phyloP scores from a whole-genome alignment of 2,797 vertebrate species.

The Pseudochaenichthys georgianus region DNA sequence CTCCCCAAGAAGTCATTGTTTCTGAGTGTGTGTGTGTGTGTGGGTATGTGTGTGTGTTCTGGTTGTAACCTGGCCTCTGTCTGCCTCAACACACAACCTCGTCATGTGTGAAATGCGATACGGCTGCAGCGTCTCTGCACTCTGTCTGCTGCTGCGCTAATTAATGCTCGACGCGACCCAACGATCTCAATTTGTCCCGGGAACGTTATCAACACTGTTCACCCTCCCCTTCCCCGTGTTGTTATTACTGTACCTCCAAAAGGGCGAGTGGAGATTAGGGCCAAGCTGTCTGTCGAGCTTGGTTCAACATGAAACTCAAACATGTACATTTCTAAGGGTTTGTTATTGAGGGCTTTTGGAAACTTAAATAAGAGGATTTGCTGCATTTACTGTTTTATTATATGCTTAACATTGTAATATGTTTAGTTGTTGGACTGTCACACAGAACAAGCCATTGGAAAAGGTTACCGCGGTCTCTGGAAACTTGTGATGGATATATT shows the following conservation, averaged over 20 bases:
- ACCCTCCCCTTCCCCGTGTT: constrained; percentile 14
- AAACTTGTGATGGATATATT: too few species aligned
- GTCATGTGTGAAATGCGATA: constrained; percentile 74
- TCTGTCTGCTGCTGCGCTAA: constrained; percentile 70
- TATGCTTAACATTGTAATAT: background rate
- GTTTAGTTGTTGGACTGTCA: background rate
- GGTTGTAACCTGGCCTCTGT: constrained; percentile 69
- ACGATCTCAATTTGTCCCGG: constrained; percentile 74
- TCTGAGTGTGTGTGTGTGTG: constrained; percentile 51
- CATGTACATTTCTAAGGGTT: background rate
- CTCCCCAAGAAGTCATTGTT: constrained; percentile 68
- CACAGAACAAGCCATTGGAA: background rate
- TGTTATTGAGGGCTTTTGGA: background rate
- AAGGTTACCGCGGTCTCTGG: background rate
- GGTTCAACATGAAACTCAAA: too few species aligned
- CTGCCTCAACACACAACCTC: constrained; percentile 48
- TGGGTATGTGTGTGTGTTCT: constrained; percentile 39
- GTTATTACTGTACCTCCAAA: constrained; percentile 4
- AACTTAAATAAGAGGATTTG: background rate
- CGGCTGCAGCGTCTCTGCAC: constrained; percentile 39
- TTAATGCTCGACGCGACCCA: constrained; percentile 79
- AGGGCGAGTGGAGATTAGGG: constrained; percentile 16
- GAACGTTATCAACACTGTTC: constrained; percentile 59
- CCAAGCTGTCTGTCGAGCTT: constrained; percentile 4
- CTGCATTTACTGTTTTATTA: background rate